These are phyloP conservation scores for Steinernema hermaphroditum DNA, from an alignment of 2,888 invertebrate genomes.

Conservation along the genomic window DNA sequence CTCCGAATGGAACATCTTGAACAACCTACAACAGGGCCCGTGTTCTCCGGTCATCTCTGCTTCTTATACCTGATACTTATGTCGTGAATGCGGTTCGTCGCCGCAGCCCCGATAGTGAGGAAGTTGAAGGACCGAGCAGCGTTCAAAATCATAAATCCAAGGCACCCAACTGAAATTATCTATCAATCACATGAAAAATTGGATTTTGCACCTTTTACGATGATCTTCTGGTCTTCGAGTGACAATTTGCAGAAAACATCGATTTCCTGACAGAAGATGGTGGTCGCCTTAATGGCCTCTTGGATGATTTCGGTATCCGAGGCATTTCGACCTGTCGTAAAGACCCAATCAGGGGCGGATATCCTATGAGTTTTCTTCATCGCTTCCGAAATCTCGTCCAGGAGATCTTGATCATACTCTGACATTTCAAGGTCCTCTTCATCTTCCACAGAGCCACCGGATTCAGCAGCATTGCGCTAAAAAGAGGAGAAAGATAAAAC, in stretches of 20 bases:
- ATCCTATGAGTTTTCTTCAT: slow-evolving; percentile 13
- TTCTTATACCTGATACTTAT: slow-evolving; percentile 17
- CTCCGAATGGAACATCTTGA: slow-evolving; percentile 79
- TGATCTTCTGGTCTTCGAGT: slow-evolving; percentile 21
- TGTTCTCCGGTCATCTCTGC: too few species aligned
- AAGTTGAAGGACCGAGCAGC: slow-evolving; percentile 21
- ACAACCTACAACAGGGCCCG: slow-evolving; percentile 61
- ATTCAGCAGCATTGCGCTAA: not conserved
- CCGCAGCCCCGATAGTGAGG: slow-evolving; percentile 16
- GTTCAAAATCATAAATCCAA: slow-evolving; percentile 17
- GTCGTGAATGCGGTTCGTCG: slow-evolving; percentile 20
- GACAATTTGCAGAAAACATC: slow-evolving; percentile 6
- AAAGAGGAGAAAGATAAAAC: not conserved
- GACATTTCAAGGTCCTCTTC: slow-evolving; percentile 19
- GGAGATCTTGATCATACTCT: slow-evolving; percentile 22
- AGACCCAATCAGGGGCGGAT: slow-evolving; percentile 8
- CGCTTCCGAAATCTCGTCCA: slow-evolving; percentile 13
- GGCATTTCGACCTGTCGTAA: slow-evolving; percentile 1
- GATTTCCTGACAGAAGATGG: slow-evolving; percentile 27
- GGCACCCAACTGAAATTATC: slow-evolving; percentile 3
- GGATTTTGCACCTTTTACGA: not conserved
- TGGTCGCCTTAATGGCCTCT: slow-evolving; percentile 21
- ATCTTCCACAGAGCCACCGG: not conserved
- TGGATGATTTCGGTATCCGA: slow-evolving; percentile 18
- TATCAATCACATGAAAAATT: not conserved